Base-by-base conservation (phyloP, 1,140 invertebrate species). In the Danaus melanippus region DNA sequence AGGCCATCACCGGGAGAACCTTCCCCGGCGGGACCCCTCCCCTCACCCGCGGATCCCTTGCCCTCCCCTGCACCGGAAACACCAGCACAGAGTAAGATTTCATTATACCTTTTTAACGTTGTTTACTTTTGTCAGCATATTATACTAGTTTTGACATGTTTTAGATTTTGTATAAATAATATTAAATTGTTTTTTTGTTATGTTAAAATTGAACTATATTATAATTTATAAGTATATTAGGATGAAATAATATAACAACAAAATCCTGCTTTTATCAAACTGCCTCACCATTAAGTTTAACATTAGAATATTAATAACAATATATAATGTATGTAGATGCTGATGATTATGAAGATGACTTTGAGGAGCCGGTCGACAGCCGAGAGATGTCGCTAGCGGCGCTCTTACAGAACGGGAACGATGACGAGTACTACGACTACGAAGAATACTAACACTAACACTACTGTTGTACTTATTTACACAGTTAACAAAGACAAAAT, bases 351-450 rank as follows among this genome's bases (percentile, higher is more conserved):
- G 83, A 86, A 7, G 79, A 83, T 2, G 80, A 86, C 8, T 46
- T 74, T 5, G 77, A 81, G 0, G 50, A 56, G 1, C 50, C 66
- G 9, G 74, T 77, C 2, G 50, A 53, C 0, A 60, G 55, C 5
- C 65, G 48, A 6, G 76, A 86, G 45, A 15, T 83, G 40, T 86
- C 83, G 0, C 62, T 84, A 11, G 74, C 76, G 7, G 75, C 72
- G 58, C 76, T 84, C 69, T 53, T 86, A 55, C 76, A 73, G 12
- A 76, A 79, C 12, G 77, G 74, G 6, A 65, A 72, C n/a, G 79
- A 84, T 0, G 83, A 82, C 12, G 79, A 86, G 21, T 79, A 84
- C 12, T 82, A 83, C 17, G 80, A 71, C 40, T 85, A 82, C 9
- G 80, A 86, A 17, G 83, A 86, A 52, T 86, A 86, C 60, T 86